A percentile compares a stretch with the other conserved stretches of the same genome.
These are phyloP conservation scores for Ardeotis arabs DNA, from an alignment of 2,113 vertebrate species.

Conservation along the genomic window DNA sequence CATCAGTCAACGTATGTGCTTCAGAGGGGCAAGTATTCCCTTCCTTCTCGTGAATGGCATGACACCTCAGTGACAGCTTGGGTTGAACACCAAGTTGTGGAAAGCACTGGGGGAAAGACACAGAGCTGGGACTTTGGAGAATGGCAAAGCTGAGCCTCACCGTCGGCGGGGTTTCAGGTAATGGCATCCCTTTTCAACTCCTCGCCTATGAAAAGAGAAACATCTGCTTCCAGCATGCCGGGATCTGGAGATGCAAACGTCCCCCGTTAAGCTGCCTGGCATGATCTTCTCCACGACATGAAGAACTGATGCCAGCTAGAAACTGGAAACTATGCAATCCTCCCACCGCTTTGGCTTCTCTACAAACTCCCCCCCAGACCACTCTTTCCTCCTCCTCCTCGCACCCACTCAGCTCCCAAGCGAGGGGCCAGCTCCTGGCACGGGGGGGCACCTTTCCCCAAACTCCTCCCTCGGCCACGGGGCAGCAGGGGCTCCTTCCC, in stretches of 20 bases:
- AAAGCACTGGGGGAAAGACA: fast-evolving
- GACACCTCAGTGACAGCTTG: background rate
- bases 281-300: fast-evolving
- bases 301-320: background rate
- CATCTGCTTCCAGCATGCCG: fast-evolving
- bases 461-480: too few species aligned
- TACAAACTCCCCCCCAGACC: background rate
- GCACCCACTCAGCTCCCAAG: background rate
- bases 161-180: fast-evolving
- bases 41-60: background rate
- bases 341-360: background rate
- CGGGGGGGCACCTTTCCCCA: too few species aligned
- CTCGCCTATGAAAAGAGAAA: fast-evolving
- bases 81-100: background rate
- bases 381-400: background rate
- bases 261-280: background rate
- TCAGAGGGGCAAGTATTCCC: background rate
- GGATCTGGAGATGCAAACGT: background rate
- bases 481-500: too few species aligned
- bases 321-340: too few species aligned
- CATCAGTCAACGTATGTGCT: background rate
- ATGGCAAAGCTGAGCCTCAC: background rate
- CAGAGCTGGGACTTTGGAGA: background rate
- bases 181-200: background rate
- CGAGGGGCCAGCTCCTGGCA: too few species aligned